Evolutionary conservation across 2,113 vertebrate genomes (phyloP), one percentile per base, ranked within the genome.

Genomic region (Sylvilagus bachmani): DNA sequence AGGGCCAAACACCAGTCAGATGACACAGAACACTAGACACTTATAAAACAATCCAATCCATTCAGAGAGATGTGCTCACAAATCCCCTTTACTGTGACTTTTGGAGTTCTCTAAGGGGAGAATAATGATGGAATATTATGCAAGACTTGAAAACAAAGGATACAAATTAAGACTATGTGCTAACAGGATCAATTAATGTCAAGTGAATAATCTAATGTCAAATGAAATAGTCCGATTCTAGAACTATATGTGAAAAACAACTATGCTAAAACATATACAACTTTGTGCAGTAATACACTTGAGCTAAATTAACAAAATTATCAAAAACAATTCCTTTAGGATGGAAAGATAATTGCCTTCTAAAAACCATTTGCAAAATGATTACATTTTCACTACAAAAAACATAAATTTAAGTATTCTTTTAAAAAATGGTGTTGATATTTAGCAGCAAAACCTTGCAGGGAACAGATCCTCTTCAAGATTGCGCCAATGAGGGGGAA

Each of bases 331-430:
- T 92, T 83, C 31, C 25, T 90, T 83, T 90, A 44, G 53, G 17
- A 58, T 95, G 27, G 73, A 91, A 51, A 90, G 38, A 85, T 7
- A 49, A 31, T 12, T 70, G 29, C 51, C 12, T 17, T 77, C 21
- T 69, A 71, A 82, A 83, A 91, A 25, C 0, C 1, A 21, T 67
- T 49, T 70, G 33, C 27, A 83, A 66, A 44, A n/a, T 82, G 17
- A 82, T 89, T 6, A 38, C 81, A 89, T 92, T 88, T 88, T 75
- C 90, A 88, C 33, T 64, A 67, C 84, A 75, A 85, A 90, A 89
- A 89, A 6, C 1, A 55, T 27, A n/a, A 90, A 80, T 38, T 90
- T 62, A 3, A 58, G 19, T 36, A 64, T 70, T 88, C 36, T 81
- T 77, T 62, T 53, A 66, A 36, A 82, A 87, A 78, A 62, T 62